Evolutionary conservation across 2,888 invertebrate genomes (phyloP).

Genomic region (Cephus rjabovi): DNA sequence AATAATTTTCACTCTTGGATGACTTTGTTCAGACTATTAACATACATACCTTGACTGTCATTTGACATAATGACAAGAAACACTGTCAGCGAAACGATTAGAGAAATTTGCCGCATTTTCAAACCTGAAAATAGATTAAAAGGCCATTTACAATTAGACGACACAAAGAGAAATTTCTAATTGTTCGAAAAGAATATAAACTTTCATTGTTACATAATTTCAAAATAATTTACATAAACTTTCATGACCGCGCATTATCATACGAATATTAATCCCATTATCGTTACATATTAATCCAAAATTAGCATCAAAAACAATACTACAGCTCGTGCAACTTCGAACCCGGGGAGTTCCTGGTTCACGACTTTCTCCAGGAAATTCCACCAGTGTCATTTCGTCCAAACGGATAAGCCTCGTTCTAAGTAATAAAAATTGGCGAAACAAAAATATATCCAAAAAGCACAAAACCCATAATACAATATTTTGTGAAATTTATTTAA

Average conservation of each 20-base stretch:
- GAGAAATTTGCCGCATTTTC: background rate
- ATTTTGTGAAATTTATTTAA: background rate
- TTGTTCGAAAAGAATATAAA: background rate
- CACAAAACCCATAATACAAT: background rate
- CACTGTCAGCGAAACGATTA: background rate
- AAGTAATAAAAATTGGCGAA: background rate
- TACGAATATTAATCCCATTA: background rate
- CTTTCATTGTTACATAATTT: background rate
- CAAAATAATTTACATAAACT: background rate
- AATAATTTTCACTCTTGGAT: background rate
- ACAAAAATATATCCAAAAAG: background rate
- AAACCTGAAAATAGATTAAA: background rate
- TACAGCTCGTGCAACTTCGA: background rate
- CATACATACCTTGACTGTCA: background rate
- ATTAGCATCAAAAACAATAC: background rate
- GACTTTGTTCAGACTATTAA: background rate
- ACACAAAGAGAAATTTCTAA: background rate
- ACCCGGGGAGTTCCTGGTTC: background rate
- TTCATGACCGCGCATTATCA: background rate
- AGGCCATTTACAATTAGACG: background rate
- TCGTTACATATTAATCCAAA: background rate
- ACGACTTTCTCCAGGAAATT: conserved; percentile 54
- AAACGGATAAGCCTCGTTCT: background rate
- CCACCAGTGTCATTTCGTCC: conserved; percentile 23
- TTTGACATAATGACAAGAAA: background rate